phyloP scores from a whole-genome alignment of 2,113 vertebrate genomes.

The Nycticebus coucang region DNA sequence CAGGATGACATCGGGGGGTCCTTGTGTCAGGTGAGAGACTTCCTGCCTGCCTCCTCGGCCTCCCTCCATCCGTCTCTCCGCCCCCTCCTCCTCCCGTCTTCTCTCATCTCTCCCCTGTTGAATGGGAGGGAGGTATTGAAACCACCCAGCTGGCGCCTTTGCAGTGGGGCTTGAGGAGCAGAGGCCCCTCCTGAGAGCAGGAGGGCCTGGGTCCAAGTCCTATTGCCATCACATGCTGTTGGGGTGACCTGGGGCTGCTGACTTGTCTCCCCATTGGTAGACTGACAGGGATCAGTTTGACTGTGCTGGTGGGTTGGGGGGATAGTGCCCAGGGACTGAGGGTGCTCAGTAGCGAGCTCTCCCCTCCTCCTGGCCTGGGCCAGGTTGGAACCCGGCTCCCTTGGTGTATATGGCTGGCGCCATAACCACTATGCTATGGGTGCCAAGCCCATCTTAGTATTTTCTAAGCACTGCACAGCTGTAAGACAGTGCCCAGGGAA shows the following conservation, averaged over 20 bases:
- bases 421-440: no score
- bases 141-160: background rate
- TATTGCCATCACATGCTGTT: background rate
- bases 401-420: no score
- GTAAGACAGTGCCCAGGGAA: no score
- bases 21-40: background rate
- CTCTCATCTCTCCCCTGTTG: background rate
- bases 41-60: background rate
- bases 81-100: background rate
- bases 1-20: background rate
- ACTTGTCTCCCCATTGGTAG: no score
- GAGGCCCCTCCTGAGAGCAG: background rate
- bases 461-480: background rate
- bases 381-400: no score
- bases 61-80: background rate
- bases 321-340: background rate
- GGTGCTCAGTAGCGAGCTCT: background rate
- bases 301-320: background rate
- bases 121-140: no score
- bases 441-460: no score
- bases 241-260: background rate
- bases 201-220: background rate
- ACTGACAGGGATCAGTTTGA: no score
- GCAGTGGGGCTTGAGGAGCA: background rate
- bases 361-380: no score